Evolutionary conservation across 2,113 vertebrate species (phyloP).

Genomic region (Cyprinodon brontotheroides): DNA sequence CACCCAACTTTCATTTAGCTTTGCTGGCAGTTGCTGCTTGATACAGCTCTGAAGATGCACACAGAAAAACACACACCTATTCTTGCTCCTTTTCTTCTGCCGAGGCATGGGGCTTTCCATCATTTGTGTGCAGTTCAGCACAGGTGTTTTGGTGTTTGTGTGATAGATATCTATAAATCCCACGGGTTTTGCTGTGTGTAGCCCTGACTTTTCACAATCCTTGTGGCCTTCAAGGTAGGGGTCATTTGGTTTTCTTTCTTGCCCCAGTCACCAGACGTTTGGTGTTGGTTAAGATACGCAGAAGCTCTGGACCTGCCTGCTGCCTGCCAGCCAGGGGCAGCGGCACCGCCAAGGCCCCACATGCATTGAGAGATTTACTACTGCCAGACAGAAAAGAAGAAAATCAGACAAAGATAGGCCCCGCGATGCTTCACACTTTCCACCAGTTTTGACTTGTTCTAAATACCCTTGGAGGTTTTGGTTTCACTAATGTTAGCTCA

Average conservation of each 20-base stretch:
- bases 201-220: neutral
- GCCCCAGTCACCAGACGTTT: slow-evolving; percentile 86
- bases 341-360: slow-evolving; percentile 92
- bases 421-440: neutral
- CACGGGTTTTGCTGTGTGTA: slow-evolving; percentile 11
- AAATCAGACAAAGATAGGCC: slow-evolving; percentile 89
- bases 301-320: slow-evolving; percentile 91
- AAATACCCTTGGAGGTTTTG: slow-evolving; percentile 11
- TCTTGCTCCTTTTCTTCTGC: slow-evolving; percentile 20
- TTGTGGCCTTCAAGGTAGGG: neutral
- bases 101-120: no score
- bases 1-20: slow-evolving; percentile 29
- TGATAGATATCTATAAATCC: no score
- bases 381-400: slow-evolving; percentile 95
- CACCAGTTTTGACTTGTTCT: neutral
- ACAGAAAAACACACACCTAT: slow-evolving; percentile 27
- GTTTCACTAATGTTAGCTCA: slow-evolving; percentile 40
- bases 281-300: slow-evolving; percentile 90
- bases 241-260: neutral
- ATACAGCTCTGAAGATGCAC: slow-evolving; percentile 42
- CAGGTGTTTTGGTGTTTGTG: slow-evolving; percentile 42
- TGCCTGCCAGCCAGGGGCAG: no score
- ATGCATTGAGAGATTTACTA: slow-evolving; percentile 94
- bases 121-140: slow-evolving; percentile 31
- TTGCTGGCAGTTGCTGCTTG: slow-evolving; percentile 51